Evolutionary conservation across 1,140 invertebrate species (phyloP).

Genomic region (Drosophila melanogaster): DNA sequence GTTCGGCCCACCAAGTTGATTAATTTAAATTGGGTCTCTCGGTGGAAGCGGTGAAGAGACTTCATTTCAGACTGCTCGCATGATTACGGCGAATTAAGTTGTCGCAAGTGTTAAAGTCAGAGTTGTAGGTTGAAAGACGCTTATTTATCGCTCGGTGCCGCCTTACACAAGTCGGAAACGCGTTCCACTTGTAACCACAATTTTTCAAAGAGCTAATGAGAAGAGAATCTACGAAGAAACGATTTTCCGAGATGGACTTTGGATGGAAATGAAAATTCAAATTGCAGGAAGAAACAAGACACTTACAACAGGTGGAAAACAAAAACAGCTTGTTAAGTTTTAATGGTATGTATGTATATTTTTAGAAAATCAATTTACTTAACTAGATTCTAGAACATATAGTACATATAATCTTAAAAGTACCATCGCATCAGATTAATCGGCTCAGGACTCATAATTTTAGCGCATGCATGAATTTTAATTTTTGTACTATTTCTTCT

Average conservation of each 20-base stretch:
- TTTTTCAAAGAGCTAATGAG: conserved; percentile 37
- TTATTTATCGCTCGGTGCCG: conserved; percentile 42
- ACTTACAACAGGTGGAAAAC: background rate
- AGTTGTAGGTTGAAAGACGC: conserved; percentile 29
- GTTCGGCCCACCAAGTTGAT: conserved; percentile 54
- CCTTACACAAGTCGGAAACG: conserved; percentile 55
- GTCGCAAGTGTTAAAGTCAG: conserved; percentile 68
- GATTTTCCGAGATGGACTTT: background rate
- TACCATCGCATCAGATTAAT: too few relatives aligned
- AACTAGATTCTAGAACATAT: too few relatives aligned
- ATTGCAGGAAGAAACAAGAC: conserved; percentile 15
- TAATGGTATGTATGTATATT: too few relatives aligned
- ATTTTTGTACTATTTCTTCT: background rate
- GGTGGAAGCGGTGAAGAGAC: conserved; percentile 8
- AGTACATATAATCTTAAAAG: too few relatives aligned
- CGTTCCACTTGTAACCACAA: conserved; percentile 62
- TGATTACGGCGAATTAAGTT: conserved; percentile 72
- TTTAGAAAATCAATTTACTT: too few relatives aligned
- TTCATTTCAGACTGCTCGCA: conserved; percentile 41
- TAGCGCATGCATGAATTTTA: background rate
- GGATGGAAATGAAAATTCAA: background rate
- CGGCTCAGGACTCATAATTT: too few relatives aligned
- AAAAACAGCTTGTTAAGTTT: background rate
- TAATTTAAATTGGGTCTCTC: conserved; percentile 67
- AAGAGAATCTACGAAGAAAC: background rate